Evolutionary conservation across 1,140 invertebrate genomes (phyloP), one percentile per base, ranked within the genome.

Genomic region (Cydia pomonella): DNA sequence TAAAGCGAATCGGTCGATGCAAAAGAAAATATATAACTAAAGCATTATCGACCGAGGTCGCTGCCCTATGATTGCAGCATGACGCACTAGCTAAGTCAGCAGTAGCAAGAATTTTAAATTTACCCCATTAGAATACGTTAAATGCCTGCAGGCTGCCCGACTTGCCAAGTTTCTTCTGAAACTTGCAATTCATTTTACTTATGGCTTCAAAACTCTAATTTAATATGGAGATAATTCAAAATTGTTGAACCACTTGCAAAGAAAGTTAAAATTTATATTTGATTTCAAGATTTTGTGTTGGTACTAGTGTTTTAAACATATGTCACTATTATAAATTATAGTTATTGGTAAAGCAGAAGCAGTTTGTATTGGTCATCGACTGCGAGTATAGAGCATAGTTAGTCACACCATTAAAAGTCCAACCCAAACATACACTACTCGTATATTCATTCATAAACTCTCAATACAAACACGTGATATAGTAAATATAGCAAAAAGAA

Each of bases 11-110:
- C 33, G 64, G 64, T 69, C 64, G 64, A 41, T 69, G 13, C 2
- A 41, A 69, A 69, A 33, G 25, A 66, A 69, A 74, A 75, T 73
- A 69, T 27, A 64, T 63, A 77, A 75, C 47, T 72, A 59, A 63
- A 78, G 80, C 73, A 77, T 13, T 84, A 87, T 86, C 84, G 84
- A 87, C 83, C 85, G 81, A 75, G 84, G 83, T 87, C 85, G 79
- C 77, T 79, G 82, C 76, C 82, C 85, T 84, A 87, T 86, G 85
- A 87, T 85, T 86, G 75, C 80, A 75, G 81, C 74, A 76, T 78
- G 80, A 80, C 76, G 74, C 64, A 73, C 66, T 72, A 77, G 59
- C 64, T 25, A 69, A 69, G 64, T 29, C 29, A 33, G 64, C 76
- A 80, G 76, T 85, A 80, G 76, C 72, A 72, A 72, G 79, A 80